These are phyloP conservation scores for Elegia similella DNA, from an alignment of 2,888 invertebrate species.

Conservation along the genomic window DNA sequence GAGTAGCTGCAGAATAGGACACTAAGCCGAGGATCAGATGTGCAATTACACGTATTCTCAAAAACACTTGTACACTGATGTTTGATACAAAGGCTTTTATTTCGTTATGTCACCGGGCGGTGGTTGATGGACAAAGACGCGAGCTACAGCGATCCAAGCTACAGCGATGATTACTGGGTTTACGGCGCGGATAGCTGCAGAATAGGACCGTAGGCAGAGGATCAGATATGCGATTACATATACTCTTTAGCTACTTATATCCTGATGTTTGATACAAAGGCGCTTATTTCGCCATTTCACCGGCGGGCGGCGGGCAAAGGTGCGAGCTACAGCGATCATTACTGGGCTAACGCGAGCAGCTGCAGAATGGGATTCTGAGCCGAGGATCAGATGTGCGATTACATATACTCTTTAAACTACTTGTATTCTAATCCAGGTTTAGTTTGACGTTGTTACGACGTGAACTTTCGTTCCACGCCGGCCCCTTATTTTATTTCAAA, in stretches of 20 bases:
- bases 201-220: conserved; percentile 22
- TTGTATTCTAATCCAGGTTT: background rate
- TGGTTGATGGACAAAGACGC: conserved; percentile 25
- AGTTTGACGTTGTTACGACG: no score
- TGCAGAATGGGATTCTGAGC: conserved; percentile 22
- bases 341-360: conserved; percentile 26
- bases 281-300: conserved; percentile 11
- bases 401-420: conserved; percentile 8
- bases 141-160: no score
- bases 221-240: conserved; percentile 18
- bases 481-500: no score
- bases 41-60: conserved; percentile 11
- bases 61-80: background rate
- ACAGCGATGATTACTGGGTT: conserved; percentile 26
- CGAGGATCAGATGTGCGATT: conserved; percentile 20
- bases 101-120: no score
- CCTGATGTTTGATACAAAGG: conserved; percentile 13
- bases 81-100: no score
- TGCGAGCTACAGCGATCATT: conserved; percentile 24
- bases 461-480: no score
- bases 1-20: conserved; percentile 23
- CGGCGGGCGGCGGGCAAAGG: conserved; percentile 25
- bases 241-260: conserved; percentile 6
- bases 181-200: conserved; percentile 24
- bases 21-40: conserved; percentile 22